A percentile compares a stretch with the other conserved stretches of the same genome.
Evolutionary conservation across 2,797 vertebrate genomes (phyloP).

Genomic region (Heliangelus exortis): DNA sequence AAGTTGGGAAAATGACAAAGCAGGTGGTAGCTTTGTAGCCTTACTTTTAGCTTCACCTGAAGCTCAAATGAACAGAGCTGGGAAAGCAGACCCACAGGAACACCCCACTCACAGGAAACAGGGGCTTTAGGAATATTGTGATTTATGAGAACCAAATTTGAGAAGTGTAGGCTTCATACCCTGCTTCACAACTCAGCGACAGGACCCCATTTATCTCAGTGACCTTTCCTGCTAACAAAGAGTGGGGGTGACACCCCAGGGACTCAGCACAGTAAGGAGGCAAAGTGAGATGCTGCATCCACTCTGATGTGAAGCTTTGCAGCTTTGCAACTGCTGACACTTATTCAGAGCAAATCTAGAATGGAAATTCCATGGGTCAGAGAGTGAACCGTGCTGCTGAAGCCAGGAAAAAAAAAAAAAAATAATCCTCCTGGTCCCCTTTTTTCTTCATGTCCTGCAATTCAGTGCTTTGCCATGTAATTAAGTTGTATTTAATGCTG

Average conservation of each 20-base stretch:
- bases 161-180: not conserved
- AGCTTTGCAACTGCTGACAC: not conserved
- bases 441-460: accelerated
- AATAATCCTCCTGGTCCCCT: not conserved
- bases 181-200: not conserved
- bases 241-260: not conserved
- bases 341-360: not conserved
- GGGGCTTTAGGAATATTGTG: not conserved
- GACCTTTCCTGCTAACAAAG: not conserved
- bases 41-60: not conserved
- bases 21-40: not conserved
- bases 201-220: not conserved
- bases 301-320: not conserved
- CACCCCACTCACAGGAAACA: not conserved
- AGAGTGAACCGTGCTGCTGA: accelerated
- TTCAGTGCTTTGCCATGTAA: accelerated
- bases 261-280: not conserved
- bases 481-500: not conserved
- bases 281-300: not conserved
- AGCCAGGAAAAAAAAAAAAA: not conserved
- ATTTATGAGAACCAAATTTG: slow-evolving; percentile 24
- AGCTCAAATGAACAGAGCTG: not conserved
- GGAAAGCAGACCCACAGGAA: not conserved
- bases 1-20: not conserved
- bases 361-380: accelerated